phyloP scores from a whole-genome alignment of 2,888 invertebrate genomes.

The Idaea aversata region DNA sequence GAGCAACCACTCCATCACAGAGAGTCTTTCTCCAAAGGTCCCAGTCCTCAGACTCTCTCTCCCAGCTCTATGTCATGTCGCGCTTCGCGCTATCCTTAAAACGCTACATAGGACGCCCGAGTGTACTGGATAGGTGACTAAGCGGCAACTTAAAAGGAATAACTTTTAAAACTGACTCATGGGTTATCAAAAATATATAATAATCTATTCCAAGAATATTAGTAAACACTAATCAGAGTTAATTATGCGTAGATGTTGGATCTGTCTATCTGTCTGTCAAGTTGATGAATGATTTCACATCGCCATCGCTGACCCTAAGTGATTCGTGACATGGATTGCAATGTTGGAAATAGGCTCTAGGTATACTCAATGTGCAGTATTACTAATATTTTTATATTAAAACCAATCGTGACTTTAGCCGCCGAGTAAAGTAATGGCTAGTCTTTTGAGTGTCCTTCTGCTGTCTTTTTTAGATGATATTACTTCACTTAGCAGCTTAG shows the following conservation, averaged over 20 bases:
- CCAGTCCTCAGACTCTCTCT: too few relatives aligned
- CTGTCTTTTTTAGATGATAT: too few relatives aligned
- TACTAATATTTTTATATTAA: too few relatives aligned
- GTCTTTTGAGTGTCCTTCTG: too few relatives aligned
- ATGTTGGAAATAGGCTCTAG: not conserved
- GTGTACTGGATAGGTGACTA: not conserved
- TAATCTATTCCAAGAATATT: not conserved
- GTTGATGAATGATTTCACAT: conserved; percentile 50
- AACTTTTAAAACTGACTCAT: not conserved
- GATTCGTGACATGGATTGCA: conserved; percentile 21
- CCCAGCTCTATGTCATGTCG: too few relatives aligned
- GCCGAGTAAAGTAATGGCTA: too few relatives aligned
- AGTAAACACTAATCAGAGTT: conserved; percentile 34
- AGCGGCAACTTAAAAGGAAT: not conserved
- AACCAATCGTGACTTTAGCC: too few relatives aligned
- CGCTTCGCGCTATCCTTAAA: too few relatives aligned
- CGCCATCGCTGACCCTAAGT: conserved; percentile 45
- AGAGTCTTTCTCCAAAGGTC: too few relatives aligned
- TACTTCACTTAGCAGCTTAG: too few relatives aligned
- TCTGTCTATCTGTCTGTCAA: conserved; percentile 40
- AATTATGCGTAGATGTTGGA: conserved; percentile 37
- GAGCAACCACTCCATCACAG: too few relatives aligned
- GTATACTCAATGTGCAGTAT: not conserved
- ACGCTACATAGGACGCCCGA: too few relatives aligned
- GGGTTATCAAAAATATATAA: not conserved